Evolutionary conservation across 2,888 invertebrate species (phyloP).

Genomic region (Cephonodes hylas): DNA sequence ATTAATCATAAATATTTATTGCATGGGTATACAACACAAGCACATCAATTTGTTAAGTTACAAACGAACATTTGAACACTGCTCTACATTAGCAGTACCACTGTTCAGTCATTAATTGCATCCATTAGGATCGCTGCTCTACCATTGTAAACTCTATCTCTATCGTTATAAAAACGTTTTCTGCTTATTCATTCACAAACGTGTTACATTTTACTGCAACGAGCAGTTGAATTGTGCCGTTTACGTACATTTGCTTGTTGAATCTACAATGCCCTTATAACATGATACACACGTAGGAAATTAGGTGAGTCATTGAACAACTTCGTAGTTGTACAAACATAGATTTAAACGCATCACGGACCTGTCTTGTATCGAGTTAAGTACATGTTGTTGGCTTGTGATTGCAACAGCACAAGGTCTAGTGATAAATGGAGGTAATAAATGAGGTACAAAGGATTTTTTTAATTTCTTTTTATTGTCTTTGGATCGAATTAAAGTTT

Average conservation of each 20-base stretch:
- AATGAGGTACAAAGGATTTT: neutral
- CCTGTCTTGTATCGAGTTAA: neutral
- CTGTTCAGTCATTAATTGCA: neutral
- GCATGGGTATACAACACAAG: neutral
- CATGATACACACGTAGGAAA: conserved; percentile 32
- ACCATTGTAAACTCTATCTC: neutral
- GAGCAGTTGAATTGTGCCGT: conserved; percentile 46
- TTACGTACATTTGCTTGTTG: conserved; percentile 50
- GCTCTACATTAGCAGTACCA: conserved; percentile 8
- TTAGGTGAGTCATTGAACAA: conserved; percentile 23
- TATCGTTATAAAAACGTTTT: neutral
- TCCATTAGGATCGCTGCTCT: neutral
- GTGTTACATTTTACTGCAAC: neutral
- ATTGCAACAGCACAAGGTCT: neutral
- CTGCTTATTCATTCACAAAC: neutral
- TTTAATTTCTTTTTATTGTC: no score
- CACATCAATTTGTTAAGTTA: neutral
- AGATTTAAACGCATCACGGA: conserved; percentile 14
- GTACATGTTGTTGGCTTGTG: neutral
- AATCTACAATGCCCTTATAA: conserved; percentile 45
- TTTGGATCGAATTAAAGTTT: no score
- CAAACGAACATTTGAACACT: conserved; percentile 9
- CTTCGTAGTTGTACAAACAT: conserved; percentile 11
- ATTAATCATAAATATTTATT: neutral
- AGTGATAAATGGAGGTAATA: neutral